Evolutionary conservation across 1,140 invertebrate genomes (phyloP).

Genomic region (Heterodera schachtii): DNA sequence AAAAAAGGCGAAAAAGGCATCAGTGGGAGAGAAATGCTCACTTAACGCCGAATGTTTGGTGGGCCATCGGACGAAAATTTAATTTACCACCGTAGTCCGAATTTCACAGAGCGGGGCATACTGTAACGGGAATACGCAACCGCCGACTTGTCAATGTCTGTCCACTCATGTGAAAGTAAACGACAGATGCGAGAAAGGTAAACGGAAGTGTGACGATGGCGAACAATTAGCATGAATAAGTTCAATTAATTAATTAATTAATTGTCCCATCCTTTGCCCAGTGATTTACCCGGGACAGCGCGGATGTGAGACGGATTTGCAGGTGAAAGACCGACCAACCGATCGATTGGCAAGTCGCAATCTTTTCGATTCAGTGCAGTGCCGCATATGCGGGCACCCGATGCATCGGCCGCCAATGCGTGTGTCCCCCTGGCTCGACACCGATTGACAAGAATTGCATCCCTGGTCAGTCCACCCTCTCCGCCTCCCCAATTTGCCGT

Average conservation of each 20-base stretch:
- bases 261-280: constrained; percentile 21
- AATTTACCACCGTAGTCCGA: neutral
- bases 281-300: constrained; percentile 64
- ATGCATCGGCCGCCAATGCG: constrained; percentile 59
- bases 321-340: neutral
- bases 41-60: constrained; percentile 63
- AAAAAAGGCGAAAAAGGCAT: constrained; percentile 38
- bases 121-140: constrained; percentile 64
- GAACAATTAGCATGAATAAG: neutral
- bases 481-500: neutral
- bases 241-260: neutral
- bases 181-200: constrained; percentile 62
- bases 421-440: constrained; percentile 57
- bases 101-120: constrained; percentile 52
- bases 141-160: constrained; percentile 63
- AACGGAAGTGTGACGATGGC: neutral
- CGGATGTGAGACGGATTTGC: constrained; percentile 57
- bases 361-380: constrained; percentile 43
- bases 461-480: constrained; percentile 43
- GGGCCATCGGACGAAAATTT: neutral
- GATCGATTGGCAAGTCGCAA: neutral
- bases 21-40: constrained; percentile 58
- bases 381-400: constrained; percentile 56
- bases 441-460: constrained; percentile 64
- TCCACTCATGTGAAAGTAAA: constrained; percentile 63